phyloP scores from a whole-genome alignment of 1,140 invertebrate genomes.

The Eumaeus atala region DNA sequence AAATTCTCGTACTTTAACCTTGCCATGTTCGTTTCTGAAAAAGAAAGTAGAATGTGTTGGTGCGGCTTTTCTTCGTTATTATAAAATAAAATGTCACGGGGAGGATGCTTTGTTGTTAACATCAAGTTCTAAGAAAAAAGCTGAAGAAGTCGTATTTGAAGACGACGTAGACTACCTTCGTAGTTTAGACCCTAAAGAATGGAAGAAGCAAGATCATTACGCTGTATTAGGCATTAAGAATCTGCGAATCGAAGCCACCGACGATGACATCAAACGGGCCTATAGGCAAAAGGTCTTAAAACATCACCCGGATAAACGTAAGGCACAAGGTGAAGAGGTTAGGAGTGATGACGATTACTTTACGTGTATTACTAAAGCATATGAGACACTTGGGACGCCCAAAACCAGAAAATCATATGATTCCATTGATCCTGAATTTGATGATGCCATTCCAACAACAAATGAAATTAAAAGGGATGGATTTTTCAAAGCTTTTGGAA shows the following conservation, averaged over 20 bases:
- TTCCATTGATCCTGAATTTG: constrained; percentile 96
- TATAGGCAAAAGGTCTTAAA: constrained; percentile 94
- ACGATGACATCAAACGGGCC: constrained; percentile 94
- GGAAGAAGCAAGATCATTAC: constrained; percentile 99
- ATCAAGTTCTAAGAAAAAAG: constrained; percentile 72
- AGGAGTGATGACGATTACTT: constrained; percentile 95
- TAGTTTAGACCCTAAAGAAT: constrained; percentile 95
- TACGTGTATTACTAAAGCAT: constrained; percentile 98
- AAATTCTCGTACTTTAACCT: constrained; percentile 43
- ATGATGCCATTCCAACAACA: constrained; percentile 88
- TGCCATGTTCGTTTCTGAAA: constrained; percentile 48
- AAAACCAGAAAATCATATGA: constrained; percentile 92
- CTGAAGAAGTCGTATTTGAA: constrained; percentile 79
- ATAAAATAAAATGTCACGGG: constrained; percentile 64
- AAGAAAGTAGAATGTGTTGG: constrained; percentile 65
- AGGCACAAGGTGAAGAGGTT: constrained; percentile 89
- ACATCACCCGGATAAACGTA: constrained; percentile 98
- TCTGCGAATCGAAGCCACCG: constrained; percentile 85
- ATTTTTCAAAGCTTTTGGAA: constrained; percentile 87
- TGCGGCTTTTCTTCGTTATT: constrained; percentile 56
- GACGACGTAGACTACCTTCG: constrained; percentile 90
- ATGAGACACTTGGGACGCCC: constrained; percentile 84
- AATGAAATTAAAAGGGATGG: constrained; percentile 84
- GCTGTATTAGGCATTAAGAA: constrained; percentile 91
- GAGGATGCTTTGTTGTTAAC: constrained; percentile 53